These are phyloP conservation scores for Gymnodraco acuticeps DNA, from an alignment of 2,797 vertebrate genomes.

Conservation along the genomic window DNA sequence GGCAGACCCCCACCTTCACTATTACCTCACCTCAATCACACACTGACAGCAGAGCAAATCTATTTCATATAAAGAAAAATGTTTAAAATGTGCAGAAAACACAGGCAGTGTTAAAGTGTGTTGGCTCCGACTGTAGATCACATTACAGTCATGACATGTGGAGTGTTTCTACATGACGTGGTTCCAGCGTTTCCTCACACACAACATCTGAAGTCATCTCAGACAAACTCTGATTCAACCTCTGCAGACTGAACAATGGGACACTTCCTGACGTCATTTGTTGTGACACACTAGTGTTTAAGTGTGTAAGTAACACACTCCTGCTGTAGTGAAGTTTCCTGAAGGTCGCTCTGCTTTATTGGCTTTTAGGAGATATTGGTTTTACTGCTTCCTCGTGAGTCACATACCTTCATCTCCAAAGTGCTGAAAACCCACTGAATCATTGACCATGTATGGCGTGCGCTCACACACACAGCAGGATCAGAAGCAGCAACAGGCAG, in stretches of 20 bases:
- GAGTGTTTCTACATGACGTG: neutral
- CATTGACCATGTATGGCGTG: constrained; percentile 80
- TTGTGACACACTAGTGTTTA: constrained; percentile 73
- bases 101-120: too few relatives aligned
- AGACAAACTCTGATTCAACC: constrained; percentile 35
- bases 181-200: constrained; percentile 1
- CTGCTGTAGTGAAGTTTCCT: constrained; percentile 42
- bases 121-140: neutral
- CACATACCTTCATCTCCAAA: constrained; percentile 71
- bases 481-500: constrained; percentile 72
- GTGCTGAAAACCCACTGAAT: constrained; percentile 73
- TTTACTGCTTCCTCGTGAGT: constrained; percentile 67
- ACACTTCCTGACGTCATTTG: constrained; percentile 77
- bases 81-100: too few relatives aligned
- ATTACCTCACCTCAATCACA: too few relatives aligned
- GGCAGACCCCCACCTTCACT: too few relatives aligned
- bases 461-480: constrained; percentile 46
- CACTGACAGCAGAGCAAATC: constrained; percentile 19
- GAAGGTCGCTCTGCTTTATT: constrained; percentile 65
- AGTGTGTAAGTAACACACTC: constrained; percentile 48
- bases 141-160: neutral
- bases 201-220: constrained; percentile 24
- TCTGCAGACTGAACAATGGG: constrained; percentile 63
- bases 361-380: constrained; percentile 49
- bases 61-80: too few relatives aligned